Evolutionary conservation across 2,113 vertebrate species (phyloP).

Genomic region (Murina feae): DNA sequence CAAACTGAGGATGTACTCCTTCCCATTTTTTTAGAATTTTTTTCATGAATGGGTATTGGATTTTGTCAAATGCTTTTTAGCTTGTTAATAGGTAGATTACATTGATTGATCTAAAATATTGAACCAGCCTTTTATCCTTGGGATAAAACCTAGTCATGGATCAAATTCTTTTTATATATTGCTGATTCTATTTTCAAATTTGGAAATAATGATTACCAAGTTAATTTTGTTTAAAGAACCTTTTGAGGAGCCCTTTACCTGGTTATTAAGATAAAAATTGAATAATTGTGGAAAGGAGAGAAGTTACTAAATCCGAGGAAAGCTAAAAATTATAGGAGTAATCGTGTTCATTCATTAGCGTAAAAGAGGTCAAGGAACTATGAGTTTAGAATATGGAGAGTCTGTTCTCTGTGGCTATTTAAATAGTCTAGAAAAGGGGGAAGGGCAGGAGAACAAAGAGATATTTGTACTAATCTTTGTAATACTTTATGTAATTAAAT

Average conservation of each 20-base stretch:
- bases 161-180: neutral
- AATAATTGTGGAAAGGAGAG: neutral
- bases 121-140: no score
- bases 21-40: no score
- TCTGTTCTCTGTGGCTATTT: neutral
- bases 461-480: no score
- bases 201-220: neutral
- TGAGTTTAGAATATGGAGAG: neutral
- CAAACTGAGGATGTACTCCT: no score
- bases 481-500: no score
- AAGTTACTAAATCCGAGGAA: neutral
- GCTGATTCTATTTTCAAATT: neutral
- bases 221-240: neutral
- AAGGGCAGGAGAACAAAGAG: no score
- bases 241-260: no score
- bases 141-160: no score
- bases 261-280: neutral
- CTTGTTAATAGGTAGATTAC: no score
- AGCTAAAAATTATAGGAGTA: neutral
- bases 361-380: neutral
- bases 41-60: no score
- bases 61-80: no score
- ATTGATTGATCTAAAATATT: no score
- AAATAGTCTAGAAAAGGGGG: neutral
- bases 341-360: neutral